phyloP scores from a whole-genome alignment of 2,113 vertebrate species.

The Tauraco erythrolophus region DNA sequence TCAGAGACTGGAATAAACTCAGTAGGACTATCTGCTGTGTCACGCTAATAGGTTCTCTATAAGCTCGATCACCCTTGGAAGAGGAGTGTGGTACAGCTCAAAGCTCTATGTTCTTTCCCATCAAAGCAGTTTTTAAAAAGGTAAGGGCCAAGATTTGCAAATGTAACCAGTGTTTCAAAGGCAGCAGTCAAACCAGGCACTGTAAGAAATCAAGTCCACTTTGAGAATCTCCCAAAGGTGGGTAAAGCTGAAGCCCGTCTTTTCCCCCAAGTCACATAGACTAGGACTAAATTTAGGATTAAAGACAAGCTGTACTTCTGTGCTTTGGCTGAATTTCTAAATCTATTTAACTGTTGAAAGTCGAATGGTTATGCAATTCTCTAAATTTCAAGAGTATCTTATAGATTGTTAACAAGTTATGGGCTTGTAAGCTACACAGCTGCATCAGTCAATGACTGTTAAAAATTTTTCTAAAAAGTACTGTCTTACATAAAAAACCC shows the following conservation, averaged over 20 bases:
- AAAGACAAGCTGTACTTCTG: not conserved
- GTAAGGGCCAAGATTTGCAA: not conserved
- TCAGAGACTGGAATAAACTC: not conserved
- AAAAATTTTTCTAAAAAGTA: not conserved
- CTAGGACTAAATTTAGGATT: not conserved
- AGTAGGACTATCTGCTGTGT: not conserved
- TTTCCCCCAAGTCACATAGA: not conserved
- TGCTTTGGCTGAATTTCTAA: not conserved
- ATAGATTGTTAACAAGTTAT: not conserved
- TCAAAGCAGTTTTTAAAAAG: not conserved
- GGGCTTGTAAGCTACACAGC: not conserved
- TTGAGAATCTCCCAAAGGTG: not conserved
- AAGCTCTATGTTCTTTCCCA: not conserved
- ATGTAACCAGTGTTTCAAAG: not conserved
- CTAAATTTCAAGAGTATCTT: not conserved
- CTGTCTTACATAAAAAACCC: fast-evolving
- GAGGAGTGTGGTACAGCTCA: not conserved
- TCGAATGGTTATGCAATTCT: not conserved
- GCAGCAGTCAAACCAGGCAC: not conserved
- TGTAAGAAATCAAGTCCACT: not conserved
- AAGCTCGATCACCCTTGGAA: not conserved
- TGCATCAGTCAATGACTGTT: not conserved
- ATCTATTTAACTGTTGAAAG: not conserved
- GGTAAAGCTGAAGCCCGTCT: not conserved
- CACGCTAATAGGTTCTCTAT: not conserved